phyloP scores from a whole-genome alignment of 2,888 invertebrate genomes.

The Dryobota labecula region DNA sequence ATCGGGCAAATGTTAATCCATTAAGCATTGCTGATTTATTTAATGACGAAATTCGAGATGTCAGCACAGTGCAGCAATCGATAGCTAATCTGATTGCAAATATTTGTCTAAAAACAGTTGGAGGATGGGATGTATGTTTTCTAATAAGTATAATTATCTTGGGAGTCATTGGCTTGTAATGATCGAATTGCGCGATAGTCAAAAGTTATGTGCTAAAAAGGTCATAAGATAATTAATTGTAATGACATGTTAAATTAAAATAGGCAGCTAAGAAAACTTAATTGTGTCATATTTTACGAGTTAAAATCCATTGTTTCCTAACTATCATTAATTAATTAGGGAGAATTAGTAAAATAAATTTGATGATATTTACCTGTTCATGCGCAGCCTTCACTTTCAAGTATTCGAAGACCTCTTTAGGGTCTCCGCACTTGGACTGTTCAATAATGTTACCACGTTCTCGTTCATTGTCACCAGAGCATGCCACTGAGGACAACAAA shows the following conservation, averaged over 20 bases:
- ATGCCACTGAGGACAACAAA: slow-evolving; percentile 77
- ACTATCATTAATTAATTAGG: slow-evolving; percentile 13
- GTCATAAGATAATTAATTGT: slow-evolving; percentile 60
- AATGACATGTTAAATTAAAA: slow-evolving; percentile 43
- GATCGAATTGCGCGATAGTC: slow-evolving; percentile 40
- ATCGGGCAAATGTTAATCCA: slow-evolving; percentile 49
- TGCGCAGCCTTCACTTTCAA: slow-evolving; percentile 78
- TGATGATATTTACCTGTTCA: slow-evolving; percentile 78
- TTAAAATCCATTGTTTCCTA: slow-evolving; percentile 8
- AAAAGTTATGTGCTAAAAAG: slow-evolving; percentile 51
- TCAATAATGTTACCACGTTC: slow-evolving; percentile 80
- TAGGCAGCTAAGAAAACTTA: slow-evolving; percentile 16
- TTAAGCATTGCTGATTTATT: slow-evolving; percentile 37
- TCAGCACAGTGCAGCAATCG: slow-evolving; percentile 18
- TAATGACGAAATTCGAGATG: slow-evolving; percentile 35
- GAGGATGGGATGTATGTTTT: slow-evolving; percentile 18
- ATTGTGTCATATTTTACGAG: slow-evolving; percentile 19
- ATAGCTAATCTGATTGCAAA: slow-evolving; percentile 34
- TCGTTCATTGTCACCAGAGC: slow-evolving; percentile 75
- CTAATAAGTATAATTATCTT: slow-evolving; percentile 37
- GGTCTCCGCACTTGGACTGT: slow-evolving; percentile 83
- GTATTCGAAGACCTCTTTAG: slow-evolving; percentile 83
- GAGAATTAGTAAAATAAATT: background rate
- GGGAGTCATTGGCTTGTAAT: slow-evolving; percentile 49
- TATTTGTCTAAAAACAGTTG: slow-evolving; percentile 41